phyloP scores from a whole-genome alignment of 2,888 invertebrate species.

The Drosophila paranaensis region DNA sequence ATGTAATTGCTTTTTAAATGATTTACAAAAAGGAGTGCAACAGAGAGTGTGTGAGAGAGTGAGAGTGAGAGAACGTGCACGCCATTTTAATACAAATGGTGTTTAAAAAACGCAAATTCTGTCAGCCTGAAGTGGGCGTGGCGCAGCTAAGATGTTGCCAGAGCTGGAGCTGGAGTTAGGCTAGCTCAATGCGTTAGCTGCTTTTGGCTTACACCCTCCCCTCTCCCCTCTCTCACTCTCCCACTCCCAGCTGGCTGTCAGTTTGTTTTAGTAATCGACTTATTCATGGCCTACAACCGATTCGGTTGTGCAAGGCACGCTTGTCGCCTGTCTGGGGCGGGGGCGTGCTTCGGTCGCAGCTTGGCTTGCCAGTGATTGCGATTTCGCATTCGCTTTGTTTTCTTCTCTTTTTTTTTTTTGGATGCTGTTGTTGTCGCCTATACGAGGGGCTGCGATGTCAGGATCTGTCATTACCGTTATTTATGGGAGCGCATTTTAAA shows the following conservation, averaged over 20 bases:
- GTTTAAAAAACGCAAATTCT: slow-evolving; percentile 21
- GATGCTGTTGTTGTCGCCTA: background rate
- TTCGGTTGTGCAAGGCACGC: slow-evolving; percentile 48
- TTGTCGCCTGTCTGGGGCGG: background rate
- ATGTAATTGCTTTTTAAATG: slow-evolving; percentile 80
- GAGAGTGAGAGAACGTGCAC: slow-evolving; percentile 7
- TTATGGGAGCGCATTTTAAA: slow-evolving; percentile 63
- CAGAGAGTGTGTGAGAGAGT: slow-evolving; percentile 12
- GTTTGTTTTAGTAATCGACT: slow-evolving; percentile 75
- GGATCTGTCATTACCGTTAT: slow-evolving; percentile 66
- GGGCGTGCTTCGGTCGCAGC: slow-evolving; percentile 27
- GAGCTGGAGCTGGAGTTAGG: slow-evolving; percentile 16
- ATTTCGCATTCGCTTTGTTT: slow-evolving; percentile 50
- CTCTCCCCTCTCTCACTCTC: background rate
- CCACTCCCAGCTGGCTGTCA: slow-evolving; percentile 23
- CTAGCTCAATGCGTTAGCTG: slow-evolving; percentile 1
- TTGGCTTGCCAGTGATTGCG: slow-evolving; percentile 53
- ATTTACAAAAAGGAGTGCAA: slow-evolving; percentile 50
- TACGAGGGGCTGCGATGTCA: slow-evolving; percentile 34
- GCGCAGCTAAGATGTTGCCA: slow-evolving; percentile 15
- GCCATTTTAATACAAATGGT: slow-evolving; percentile 38
- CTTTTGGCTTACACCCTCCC: background rate
- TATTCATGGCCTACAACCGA: slow-evolving; percentile 77
- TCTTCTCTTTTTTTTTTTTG: background rate
- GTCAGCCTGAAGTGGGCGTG: slow-evolving; percentile 6